Percentiles rank a stretch among this genome's conserved stretches.
Conservation (phyloP, 2,113 vertebrate genomes). For the Bos javanicus region DNA sequence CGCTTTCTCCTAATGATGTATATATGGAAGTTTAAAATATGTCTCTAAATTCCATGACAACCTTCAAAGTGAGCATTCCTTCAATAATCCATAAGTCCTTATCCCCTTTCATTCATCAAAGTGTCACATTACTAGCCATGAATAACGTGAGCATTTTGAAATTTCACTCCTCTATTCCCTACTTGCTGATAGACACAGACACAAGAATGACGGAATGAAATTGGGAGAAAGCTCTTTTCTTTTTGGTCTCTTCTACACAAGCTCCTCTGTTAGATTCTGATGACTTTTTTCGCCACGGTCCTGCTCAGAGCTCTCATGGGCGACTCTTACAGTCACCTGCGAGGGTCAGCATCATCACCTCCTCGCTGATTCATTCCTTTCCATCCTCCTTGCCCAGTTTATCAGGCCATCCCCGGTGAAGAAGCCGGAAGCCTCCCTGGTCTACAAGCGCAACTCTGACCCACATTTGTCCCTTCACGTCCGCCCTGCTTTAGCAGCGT, state of each 20-base stretch:
- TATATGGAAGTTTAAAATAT: not conserved
- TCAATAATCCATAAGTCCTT: conserved; percentile 22
- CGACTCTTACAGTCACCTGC: fast-evolving
- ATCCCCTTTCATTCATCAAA: not conserved
- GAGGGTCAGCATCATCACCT: not conserved
- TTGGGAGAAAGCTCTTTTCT: not conserved
- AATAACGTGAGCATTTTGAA: not conserved
- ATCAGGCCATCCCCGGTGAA: not conserved
- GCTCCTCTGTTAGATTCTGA: not conserved
- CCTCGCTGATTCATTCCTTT: not conserved
- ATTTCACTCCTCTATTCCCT: not conserved
- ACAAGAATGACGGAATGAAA: not conserved
- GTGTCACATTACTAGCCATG: not conserved
- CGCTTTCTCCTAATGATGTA: conserved; percentile 9
- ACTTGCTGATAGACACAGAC: not conserved
- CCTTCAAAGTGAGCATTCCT: not conserved
- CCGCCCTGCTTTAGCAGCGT: not conserved
- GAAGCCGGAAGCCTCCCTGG: not conserved
- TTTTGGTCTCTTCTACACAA: not conserved
- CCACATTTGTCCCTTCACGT: not conserved
- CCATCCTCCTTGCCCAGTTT: not conserved
- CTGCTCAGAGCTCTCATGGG: not conserved
- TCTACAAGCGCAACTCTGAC: not conserved
- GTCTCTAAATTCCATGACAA: not conserved
- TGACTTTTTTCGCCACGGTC: not conserved